Percentiles rank a stretch among this genome's conserved stretches.
phyloP scores from a whole-genome alignment of 2,888 invertebrate genomes.

The Trilocha varians region DNA sequence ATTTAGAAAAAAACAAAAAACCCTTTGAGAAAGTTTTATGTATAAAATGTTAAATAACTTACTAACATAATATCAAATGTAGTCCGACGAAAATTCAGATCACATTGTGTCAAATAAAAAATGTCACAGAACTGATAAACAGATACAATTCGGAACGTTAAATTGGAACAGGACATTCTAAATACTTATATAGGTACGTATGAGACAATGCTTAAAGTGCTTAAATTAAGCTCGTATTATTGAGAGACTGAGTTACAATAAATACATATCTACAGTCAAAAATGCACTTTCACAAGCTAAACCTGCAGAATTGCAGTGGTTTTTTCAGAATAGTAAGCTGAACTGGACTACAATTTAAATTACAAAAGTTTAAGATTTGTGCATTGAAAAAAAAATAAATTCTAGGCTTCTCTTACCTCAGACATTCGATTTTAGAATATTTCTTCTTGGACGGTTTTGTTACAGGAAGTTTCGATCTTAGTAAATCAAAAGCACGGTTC shows the following conservation, averaged over 20 bases:
- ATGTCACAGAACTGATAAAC: background rate
- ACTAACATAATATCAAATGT: too few relatives aligned
- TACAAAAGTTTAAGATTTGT: too few relatives aligned
- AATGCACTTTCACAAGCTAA: too few relatives aligned
- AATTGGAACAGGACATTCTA: background rate
- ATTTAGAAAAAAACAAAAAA: too few relatives aligned
- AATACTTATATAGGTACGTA: background rate
- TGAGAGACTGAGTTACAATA: too few relatives aligned
- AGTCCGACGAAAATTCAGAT: background rate
- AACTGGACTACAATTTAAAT: too few relatives aligned
- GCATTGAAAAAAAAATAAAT: too few relatives aligned
- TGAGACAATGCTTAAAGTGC: background rate
- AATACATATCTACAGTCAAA: too few relatives aligned
- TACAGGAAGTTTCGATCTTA: constrained; percentile 82
- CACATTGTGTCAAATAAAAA: background rate
- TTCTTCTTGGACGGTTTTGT: constrained; percentile 89
- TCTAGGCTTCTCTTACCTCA: constrained; percentile 77
- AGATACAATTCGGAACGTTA: background rate
- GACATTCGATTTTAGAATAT: constrained; percentile 87
- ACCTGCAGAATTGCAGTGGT: too few relatives aligned
- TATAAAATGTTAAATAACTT: too few relatives aligned
- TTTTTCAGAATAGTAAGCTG: too few relatives aligned
- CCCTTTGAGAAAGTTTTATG: too few relatives aligned
- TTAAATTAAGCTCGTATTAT: background rate
- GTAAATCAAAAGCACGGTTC: constrained; percentile 85